phyloP scores from a whole-genome alignment of 2,113 vertebrate genomes.

The Chrysemys picta region DNA sequence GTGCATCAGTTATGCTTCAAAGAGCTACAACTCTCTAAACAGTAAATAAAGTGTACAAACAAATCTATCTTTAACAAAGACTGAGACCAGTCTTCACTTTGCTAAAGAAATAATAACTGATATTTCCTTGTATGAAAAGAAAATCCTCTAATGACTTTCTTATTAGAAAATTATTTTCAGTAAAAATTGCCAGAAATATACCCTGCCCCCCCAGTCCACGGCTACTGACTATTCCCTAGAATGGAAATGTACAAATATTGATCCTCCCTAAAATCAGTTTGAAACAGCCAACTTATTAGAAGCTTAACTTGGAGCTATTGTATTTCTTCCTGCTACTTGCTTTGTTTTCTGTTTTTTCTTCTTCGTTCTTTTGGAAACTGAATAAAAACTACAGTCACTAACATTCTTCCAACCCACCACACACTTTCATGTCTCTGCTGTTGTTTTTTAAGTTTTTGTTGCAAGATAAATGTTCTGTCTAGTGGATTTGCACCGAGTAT shows the following conservation, averaged over 20 bases:
- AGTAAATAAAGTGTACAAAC: neutral
- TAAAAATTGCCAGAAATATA: neutral
- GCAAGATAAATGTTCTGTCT: conserved; percentile 35
- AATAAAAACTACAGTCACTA: neutral
- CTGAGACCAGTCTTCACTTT: neutral
- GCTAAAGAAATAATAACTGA: neutral
- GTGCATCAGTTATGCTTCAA: neutral
- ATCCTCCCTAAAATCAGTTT: neutral
- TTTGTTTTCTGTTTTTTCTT: neutral
- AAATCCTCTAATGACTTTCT: neutral
- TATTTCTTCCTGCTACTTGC: neutral
- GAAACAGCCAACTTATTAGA: neutral
- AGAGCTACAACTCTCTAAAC: neutral
- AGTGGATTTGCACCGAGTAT: neutral
- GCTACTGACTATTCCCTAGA: neutral
- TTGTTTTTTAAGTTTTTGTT: neutral
- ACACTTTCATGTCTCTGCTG: neutral
- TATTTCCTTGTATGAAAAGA: neutral
- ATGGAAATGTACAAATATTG: neutral
- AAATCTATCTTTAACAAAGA: neutral
- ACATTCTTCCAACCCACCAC: neutral
- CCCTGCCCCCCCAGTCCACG: neutral
- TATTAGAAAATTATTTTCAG: neutral
- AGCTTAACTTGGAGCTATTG: neutral
- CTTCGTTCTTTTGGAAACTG: conserved; percentile 18